A percentile compares a stretch with the other conserved stretches of the same genome.
Evolutionary conservation across 1,140 invertebrate species (phyloP).

Genomic region (Stenopsyche tienmushanensis): DNA sequence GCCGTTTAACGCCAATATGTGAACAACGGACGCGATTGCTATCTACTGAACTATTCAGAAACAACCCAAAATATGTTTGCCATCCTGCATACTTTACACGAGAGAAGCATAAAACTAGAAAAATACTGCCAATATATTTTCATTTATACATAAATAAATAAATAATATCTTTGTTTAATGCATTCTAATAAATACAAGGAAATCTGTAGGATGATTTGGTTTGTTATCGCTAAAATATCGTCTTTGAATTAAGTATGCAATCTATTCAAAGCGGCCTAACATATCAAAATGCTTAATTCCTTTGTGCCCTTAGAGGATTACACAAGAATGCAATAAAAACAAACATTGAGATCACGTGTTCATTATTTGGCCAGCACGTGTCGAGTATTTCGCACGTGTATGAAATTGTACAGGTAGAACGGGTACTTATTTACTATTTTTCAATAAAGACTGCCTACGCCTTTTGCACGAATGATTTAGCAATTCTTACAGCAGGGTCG

Average conservation of each 20-base stretch:
- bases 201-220: not conserved
- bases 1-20: slow-evolving; percentile 32
- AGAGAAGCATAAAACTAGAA: not conserved
- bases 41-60: not conserved
- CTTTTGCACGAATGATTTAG: slow-evolving; percentile 20
- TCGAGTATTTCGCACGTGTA: slow-evolving; percentile 3
- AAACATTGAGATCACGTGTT: slow-evolving; percentile 20
- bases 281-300: too few species aligned
- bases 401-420: slow-evolving; percentile 12
- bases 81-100: not conserved
- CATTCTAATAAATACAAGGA: not conserved
- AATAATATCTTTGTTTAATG: not conserved
- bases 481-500: slow-evolving; percentile 8
- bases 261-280: too few species aligned
- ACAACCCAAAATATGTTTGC: not conserved
- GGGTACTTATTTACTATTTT: not conserved
- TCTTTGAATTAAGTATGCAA: not conserved
- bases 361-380: slow-evolving; percentile 15
- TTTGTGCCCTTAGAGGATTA: not conserved
- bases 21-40: not conserved
- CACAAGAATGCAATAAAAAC: slow-evolving; percentile 21
- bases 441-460: slow-evolving; percentile 23
- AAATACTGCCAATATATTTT: not conserved
- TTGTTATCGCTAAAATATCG: not conserved
- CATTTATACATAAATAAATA: not conserved